Evolutionary conservation across 2,888 invertebrate genomes (phyloP), one percentile per base, ranked within the genome.

Genomic region (Zygothrica quintamaculata): DNA sequence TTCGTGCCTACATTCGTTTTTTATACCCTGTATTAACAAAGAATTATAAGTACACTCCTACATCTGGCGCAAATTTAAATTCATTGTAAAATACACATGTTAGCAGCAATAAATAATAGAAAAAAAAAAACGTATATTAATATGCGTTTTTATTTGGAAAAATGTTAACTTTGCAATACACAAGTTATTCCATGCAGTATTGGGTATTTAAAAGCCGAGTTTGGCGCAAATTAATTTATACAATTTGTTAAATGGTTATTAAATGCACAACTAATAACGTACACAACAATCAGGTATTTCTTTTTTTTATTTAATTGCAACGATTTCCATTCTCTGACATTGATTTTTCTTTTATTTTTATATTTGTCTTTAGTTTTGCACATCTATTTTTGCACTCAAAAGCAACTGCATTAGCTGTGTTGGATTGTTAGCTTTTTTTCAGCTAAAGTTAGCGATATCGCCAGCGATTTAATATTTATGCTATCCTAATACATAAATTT

Each of bases 331-430:
- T 55, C 39, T 48, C 42, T 61, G 56, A 39, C 72, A 67, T 65
- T 68, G 65, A 74, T 70, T 66, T 58, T 25, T 48, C 51, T 65
- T 22, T 22, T 22, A 5, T 22, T 22, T 22, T 22, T 3, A 3
- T 22, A 22, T 13, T 47, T 56, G 65, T 31, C 9, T 74, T 65
- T 62, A 33, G 58, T 62, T 57, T 65, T 44, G 53, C 66, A 16
- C 65, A 42, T 79, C 59, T 65, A 71, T 67, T 80, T 80, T 65
- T 46, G 46, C 55, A 12, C 50, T 16, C 55, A 52, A 34, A 67
- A 74, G 39, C 44, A 53, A 37, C 39, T 25, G 25, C 34, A 37
- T 48, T 44, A 42, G 39, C 48, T 51, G 53, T 44, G 57, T 25
- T 71, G 65, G 11, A 15, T 8, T 25, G 25, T 36, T 57, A 22